Conservation (phyloP, 2,797 vertebrate genomes). For the Sebastes taczanowskii region DNA sequence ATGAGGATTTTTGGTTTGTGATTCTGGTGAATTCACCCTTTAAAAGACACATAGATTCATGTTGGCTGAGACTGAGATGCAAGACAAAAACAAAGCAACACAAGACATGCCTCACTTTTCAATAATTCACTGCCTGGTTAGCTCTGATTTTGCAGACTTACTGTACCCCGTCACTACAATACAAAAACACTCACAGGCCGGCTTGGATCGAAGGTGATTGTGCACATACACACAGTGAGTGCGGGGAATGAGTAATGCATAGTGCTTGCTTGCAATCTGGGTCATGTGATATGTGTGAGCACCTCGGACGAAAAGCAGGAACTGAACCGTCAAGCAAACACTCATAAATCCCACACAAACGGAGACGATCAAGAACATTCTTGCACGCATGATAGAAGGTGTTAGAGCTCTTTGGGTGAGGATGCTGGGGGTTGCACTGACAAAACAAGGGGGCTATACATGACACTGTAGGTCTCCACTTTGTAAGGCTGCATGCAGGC, state of each 20-base stretch:
- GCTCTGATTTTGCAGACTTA: constrained; percentile 12
- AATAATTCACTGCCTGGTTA: constrained; percentile 13
- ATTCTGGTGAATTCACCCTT: not conserved
- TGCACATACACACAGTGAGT: not conserved
- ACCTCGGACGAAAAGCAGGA: constrained; percentile 51
- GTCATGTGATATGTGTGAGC: constrained; percentile 59
- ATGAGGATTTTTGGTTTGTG: not conserved
- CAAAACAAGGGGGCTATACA: constrained; percentile 6
- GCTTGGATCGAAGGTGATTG: not conserved
- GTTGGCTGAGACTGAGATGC: not conserved
- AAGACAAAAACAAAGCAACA: not conserved
- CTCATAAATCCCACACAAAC: constrained; percentile 2
- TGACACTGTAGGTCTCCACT: not conserved
- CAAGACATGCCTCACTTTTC: not conserved
- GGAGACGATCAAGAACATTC: not conserved
- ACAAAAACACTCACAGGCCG: constrained; percentile 21
- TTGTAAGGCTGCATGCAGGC: constrained; percentile 49
- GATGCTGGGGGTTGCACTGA: constrained; percentile 19
- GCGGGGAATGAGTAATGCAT: constrained; percentile 19
- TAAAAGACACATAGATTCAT: not conserved
- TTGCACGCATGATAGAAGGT: not conserved
- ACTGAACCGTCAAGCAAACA: constrained; percentile 32
- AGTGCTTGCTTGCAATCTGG: constrained; percentile 23
- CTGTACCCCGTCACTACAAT: not conserved
- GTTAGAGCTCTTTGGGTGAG: not conserved